These are phyloP conservation scores for Calidris pugnax DNA, from an alignment of 2,113 vertebrate genomes.

Conservation along the genomic window DNA sequence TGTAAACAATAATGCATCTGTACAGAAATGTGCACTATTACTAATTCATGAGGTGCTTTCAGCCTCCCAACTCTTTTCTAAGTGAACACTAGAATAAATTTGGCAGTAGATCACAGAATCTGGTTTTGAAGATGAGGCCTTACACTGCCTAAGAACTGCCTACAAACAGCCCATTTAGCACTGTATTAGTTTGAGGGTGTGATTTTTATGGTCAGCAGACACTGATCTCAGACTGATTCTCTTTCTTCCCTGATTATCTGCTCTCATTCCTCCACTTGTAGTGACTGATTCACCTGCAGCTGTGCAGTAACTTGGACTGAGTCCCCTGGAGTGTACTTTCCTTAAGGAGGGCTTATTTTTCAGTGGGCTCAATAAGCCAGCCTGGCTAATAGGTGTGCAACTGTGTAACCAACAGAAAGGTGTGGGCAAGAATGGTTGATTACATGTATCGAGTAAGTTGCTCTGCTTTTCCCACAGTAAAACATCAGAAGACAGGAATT, in stretches of 20 bases:
- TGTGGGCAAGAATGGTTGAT: neutral
- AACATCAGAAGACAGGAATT: neutral
- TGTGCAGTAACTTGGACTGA: neutral
- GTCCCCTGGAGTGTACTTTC: neutral
- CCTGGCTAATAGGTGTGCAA: neutral
- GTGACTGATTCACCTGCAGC: neutral
- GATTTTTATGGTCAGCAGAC: neutral
- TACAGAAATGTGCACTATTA: neutral
- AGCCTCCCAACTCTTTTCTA: neutral
- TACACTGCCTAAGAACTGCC: neutral
- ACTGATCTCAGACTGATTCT: neutral
- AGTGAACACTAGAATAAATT: neutral
- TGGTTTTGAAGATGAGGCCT: neutral
- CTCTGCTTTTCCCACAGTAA: neutral
- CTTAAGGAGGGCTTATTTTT: neutral
- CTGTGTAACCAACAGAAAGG: neutral
- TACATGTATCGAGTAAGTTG: neutral
- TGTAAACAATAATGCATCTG: neutral
- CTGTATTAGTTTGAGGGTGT: neutral
- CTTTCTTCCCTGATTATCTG: neutral
- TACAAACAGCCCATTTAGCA: neutral
- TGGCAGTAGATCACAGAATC: neutral
- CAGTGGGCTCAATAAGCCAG: neutral
- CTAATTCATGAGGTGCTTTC: neutral
- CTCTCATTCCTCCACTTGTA: neutral